These are phyloP conservation scores for Ruditapes philippinarum DNA, from an alignment of 1,140 invertebrate species.

Conservation along the genomic window DNA sequence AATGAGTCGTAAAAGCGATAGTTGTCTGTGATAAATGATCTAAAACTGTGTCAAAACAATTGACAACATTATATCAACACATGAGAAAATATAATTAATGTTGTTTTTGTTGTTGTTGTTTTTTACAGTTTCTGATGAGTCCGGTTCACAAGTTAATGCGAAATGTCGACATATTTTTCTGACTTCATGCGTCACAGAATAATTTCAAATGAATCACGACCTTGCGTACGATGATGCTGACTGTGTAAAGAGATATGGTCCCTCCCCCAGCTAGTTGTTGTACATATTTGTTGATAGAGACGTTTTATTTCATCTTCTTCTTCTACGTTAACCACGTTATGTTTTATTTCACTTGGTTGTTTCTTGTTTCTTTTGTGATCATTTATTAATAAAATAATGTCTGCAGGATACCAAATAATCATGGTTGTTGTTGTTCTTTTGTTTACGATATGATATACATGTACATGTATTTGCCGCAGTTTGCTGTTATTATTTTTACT, in stretches of 20 bases:
- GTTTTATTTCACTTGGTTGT: not conserved
- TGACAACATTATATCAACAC: too few relatives aligned
- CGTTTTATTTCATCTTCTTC: not conserved
- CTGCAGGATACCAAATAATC: slow-evolving; percentile 41
- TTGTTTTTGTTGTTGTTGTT: too few relatives aligned
- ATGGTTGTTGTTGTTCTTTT: slow-evolving; percentile 23
- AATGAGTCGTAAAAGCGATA: too few relatives aligned
- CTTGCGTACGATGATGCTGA: not conserved
- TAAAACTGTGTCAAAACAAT: too few relatives aligned
- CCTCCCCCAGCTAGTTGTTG: slow-evolving; percentile 25
- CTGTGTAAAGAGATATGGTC: slow-evolving; percentile 5
- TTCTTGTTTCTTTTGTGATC: slow-evolving; percentile 3
- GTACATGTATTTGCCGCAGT: too few relatives aligned
- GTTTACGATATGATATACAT: too few relatives aligned
- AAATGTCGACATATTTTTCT: too few relatives aligned
- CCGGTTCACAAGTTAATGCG: too few relatives aligned
- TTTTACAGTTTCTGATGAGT: too few relatives aligned
- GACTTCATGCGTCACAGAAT: not conserved
- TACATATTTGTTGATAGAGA: slow-evolving; percentile 9
- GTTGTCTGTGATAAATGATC: too few relatives aligned
- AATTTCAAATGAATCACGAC: not conserved
- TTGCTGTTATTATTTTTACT: too few relatives aligned
- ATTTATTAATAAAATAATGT: slow-evolving; percentile 52
- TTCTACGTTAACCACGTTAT: slow-evolving; percentile 1
- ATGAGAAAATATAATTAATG: too few relatives aligned